Base-by-base conservation (phyloP, 2,113 vertebrate species). In the Stigmatopora nigra region DNA sequence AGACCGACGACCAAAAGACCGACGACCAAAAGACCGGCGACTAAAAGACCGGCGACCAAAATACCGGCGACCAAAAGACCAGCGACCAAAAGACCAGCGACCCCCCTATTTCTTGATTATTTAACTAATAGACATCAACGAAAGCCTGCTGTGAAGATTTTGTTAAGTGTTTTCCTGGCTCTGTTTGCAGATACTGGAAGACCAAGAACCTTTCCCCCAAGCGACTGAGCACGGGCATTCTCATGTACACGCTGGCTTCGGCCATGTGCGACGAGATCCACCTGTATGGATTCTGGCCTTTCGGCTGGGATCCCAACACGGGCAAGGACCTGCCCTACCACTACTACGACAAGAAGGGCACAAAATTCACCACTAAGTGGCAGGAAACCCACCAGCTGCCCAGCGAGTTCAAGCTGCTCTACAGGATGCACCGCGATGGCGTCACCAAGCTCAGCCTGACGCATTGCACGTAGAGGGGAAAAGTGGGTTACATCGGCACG, bases 331-430 rank as follows among this genome's bases (percentile, higher is more conserved):
- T 99, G 75, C 97, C 96, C 0, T 99, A 99, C 88, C 96, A 99
- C 87, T 99, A 99, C 89, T 99, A 96, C 1, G 97, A 98, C 87
- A 98, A 97, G 91, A 98, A 98, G 85, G 97, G 97, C 80, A 96
- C 97, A 64, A 98, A 98, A 87, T 99, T 99, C 79, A 99, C 95
- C 2, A 99, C 97, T 82, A 98, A 97, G 84, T 99, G 97, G 97
- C 97, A 99, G 84, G 97, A 98, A 85, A 95, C 95, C 51, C 97
- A 99, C 86, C 96, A 99, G 88, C 93, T 99, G 73, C 97, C 97
- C 64, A 95, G 92, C 0, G 97, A 99, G 88, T 99, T 99, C 88
- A 96, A 97, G 87, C 91, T 98, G 81, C 90, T 99, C 68, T 97
- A 95, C 88, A 93, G 93, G 87, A 93, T 99, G 91, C 95, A 99